Percentiles rank a stretch among this genome's conserved stretches.
Evolutionary conservation across 2,113 vertebrate species (phyloP).

Genomic region (Meleagris gallopavo): DNA sequence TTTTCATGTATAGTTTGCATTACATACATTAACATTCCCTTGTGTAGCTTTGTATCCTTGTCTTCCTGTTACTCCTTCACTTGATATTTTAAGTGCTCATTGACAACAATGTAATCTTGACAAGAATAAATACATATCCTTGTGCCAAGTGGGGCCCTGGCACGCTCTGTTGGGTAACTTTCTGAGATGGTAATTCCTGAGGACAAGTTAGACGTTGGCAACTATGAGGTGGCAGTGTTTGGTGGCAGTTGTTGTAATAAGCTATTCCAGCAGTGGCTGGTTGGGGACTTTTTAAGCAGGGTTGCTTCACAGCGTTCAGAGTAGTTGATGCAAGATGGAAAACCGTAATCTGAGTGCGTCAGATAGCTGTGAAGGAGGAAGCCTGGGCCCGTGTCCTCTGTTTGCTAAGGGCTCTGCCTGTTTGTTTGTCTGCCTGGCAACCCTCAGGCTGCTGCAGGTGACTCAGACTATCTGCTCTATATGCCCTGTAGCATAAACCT

Average conservation of each 20-base stretch:
- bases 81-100: background rate
- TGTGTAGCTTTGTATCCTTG: accelerated
- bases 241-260: background rate
- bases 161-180: background rate
- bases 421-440: background rate
- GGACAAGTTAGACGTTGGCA: background rate
- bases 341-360: background rate
- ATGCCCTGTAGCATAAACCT: too few species aligned
- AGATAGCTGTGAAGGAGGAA: background rate
- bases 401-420: background rate
- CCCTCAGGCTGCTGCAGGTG: background rate
- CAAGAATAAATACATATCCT: background rate
- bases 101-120: too few species aligned
- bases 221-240: background rate
- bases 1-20: accelerated
- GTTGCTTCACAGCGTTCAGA: background rate
- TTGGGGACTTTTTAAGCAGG: background rate
- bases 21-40: background rate
- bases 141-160: background rate
- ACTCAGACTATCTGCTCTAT: background rate
- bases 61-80: background rate
- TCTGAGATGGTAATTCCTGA: background rate
- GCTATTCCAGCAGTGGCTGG: background rate
- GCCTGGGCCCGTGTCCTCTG: background rate
- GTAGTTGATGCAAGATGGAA: background rate